phyloP scores from a whole-genome alignment of 2,888 invertebrate species.

The Antheraea assamensis region DNA sequence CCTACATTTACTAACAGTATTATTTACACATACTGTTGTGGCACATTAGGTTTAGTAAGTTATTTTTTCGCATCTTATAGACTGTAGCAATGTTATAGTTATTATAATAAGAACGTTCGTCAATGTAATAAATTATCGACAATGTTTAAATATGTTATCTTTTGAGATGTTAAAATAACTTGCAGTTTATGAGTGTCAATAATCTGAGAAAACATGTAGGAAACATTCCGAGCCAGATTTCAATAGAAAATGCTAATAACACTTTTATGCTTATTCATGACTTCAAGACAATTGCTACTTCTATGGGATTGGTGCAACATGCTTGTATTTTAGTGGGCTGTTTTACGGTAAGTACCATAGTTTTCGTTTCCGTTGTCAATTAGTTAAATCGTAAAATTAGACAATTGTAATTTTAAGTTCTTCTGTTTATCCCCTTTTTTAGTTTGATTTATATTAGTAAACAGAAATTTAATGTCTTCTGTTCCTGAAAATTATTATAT shows the following conservation, averaged over 20 bases:
- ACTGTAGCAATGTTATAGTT: not conserved
- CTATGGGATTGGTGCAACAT: constrained; percentile 64
- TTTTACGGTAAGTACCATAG: constrained; percentile 48
- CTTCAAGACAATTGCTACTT: constrained; percentile 62
- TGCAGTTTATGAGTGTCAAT: constrained; percentile 56
- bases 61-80: not conserved
- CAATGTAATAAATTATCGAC: too few species aligned
- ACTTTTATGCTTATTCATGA: constrained; percentile 62
- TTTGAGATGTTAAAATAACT: constrained; percentile 23
- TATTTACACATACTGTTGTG: constrained; percentile 59
- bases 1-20: constrained; percentile 52
- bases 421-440: too few species aligned
- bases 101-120: not conserved
- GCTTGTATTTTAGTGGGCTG: constrained; percentile 61
- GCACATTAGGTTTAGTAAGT: constrained; percentile 61
- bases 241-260: constrained; percentile 20
- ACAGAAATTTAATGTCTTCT: too few species aligned
- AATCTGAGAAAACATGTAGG: constrained; percentile 59
- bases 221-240: constrained; percentile 32
- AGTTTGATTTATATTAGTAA: too few species aligned
- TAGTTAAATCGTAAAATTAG: not conserved
- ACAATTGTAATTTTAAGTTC: too few species aligned
- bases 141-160: too few species aligned
- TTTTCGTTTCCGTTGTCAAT: not conserved
- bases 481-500: too few species aligned